Percentiles rank a stretch among this genome's conserved stretches.
Evolutionary conservation across 2,888 invertebrate species (phyloP).

Genomic region (Rhaphigaster nebulosa): DNA sequence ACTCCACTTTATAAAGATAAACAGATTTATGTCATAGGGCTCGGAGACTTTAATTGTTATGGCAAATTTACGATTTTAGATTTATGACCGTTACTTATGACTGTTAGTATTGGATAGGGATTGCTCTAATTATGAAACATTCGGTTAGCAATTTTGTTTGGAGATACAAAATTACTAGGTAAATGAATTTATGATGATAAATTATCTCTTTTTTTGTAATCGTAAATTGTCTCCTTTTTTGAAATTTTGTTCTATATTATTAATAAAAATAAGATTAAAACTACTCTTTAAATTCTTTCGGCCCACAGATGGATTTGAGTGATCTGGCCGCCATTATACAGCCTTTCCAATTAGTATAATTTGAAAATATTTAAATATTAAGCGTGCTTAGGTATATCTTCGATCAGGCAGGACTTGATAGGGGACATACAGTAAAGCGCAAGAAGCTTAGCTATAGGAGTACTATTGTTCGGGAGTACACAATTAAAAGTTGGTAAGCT

Average conservation of each 20-base stretch:
- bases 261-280: too few species aligned
- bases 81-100: neutral
- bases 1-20: conserved; percentile 29
- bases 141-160: neutral
- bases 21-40: conserved; percentile 14
- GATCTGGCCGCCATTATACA: too few species aligned
- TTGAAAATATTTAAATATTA: too few species aligned
- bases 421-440: neutral
- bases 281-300: too few species aligned
- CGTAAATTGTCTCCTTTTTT: too few species aligned
- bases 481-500: conserved; percentile 54
- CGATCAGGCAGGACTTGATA: neutral
- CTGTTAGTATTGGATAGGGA: neutral
- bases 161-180: neutral
- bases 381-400: neutral
- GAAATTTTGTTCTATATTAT: too few species aligned
- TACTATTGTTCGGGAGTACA: conserved; percentile 34
- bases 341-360: too few species aligned
- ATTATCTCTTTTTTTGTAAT: neutral
- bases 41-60: conserved; percentile 11
- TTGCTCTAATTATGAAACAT: neutral
- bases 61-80: conserved; percentile 25
- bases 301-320: too few species aligned
- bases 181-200: neutral
- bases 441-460: neutral